Base-by-base conservation (phyloP, 1,140 invertebrate species). In the Aporrectodea caliginosa region DNA sequence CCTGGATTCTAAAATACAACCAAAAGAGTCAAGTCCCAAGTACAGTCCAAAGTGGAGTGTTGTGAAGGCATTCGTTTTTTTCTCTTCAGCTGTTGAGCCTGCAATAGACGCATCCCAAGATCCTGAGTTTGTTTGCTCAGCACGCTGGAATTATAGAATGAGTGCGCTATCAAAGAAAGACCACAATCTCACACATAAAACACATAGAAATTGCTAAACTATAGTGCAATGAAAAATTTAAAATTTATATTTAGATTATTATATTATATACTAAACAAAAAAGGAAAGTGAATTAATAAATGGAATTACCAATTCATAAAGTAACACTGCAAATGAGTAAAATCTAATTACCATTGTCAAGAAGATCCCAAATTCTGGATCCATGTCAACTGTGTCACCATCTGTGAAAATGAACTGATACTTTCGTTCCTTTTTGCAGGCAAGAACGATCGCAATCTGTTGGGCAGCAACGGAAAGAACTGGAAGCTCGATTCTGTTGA, bases 291-390 rank as follows among this genome's bases (percentile, higher is more conserved):
- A 58, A 22, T 58, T 12, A 58, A 22, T 58, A 58, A 58, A 22
- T 58, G 22, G 22, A 58, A n/a, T n/a, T n/a, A 6, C 43, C 43
- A 12, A 58, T 58, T 58, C 43, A 58, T 12, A 22, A 58, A 58
- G 43, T 58, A 58, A 58, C 43, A n/a, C n/a, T n/a, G n/a, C n/a
- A n/a, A n/a, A n/a, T n/a, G n/a, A n/a, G n/a, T n/a, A n/a, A n/a
- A n/a, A n/a, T n/a, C n/a, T n/a, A n/a, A n/a, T 87, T 89, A 96
- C 95, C 96, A 98, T 98, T 35, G 96, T 98, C 81, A 98, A 93
- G 86, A 98, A 98, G 83, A 98, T 97, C 58, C 97, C 97, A 89
- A 98, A 96, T 87, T 98, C 96, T 0, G 94, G 93, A 88, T 95
- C 96, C 92, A 98, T 92, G 81, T 96, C 94, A 16, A 98, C 94